Evolutionary conservation across 1,140 invertebrate genomes (phyloP), one percentile per base, ranked within the genome.

Genomic region (Diploscapter pachys): DNA sequence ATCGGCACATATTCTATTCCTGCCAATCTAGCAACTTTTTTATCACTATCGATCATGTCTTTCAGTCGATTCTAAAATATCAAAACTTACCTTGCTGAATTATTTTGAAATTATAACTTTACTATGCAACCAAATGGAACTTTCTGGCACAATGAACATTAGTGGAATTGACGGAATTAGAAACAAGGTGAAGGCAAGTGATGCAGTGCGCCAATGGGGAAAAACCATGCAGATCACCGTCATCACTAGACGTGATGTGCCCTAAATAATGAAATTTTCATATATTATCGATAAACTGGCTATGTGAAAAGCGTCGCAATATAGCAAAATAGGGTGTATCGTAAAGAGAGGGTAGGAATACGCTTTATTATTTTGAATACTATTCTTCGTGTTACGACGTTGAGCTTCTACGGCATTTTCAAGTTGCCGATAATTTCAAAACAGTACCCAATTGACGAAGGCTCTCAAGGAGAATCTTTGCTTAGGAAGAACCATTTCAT

Each of bases 161-260:
- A 85, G 79, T 2, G 84, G 49, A 9, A 85, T 56, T 8, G 77
- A 75, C 48, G 83, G 83, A 49, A 80, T 62, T 54, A 84, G 75
- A 66, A 71, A 65, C 51, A 84, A 31, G 13, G 84, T 84, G 75
- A 81, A 85, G 4, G 76, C 84, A 57, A 84, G 76, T 31, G 77
- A 80, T 55, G 82, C 81, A 9, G 62, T 56, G 57, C 82, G 74
- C 84, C 84, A 84, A 63, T 84, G 77, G 2, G 81, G 81, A 59
- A 85, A 81, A 54, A 72, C 72, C 73, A 80, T 83, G 67, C 84
- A 85, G 59, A 85, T 76, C 11, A 81, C 13, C 5, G 83, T 84
- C 62, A 84, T 71, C 66, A 82, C 66, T 3, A 84, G 63, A 5
- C 83, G 78, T 50, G 81, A 83, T 9, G 78, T 72, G 31, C 83